Base-by-base conservation (phyloP, 1,140 invertebrate genomes). In the Heliconius hewitsoni region DNA sequence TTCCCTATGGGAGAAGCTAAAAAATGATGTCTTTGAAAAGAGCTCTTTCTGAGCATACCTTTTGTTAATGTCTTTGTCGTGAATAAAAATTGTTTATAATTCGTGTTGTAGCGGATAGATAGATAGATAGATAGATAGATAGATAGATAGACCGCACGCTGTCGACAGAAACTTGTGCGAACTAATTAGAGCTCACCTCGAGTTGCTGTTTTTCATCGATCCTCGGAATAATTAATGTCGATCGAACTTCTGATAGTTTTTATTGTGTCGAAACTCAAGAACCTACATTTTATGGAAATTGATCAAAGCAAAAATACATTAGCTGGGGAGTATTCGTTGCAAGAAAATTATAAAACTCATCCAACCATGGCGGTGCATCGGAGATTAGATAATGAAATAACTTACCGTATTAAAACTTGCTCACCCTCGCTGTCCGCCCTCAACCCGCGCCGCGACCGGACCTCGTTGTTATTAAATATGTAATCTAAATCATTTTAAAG, bases 151-250 rank as follows among this genome's bases (percentile, higher is more conserved):
- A 46, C 42, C 42, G 70, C 37, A 5, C 70, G 70, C 70, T 60
- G 70, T 71, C 70, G 37, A 18, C 16, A 19, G n/a, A 39, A 72
- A 72, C 34, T 72, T 72, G 71, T 72, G 5, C 52, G 42, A 80
- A 80, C 79, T 80, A 80, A 80, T 80, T 80, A 80, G 73, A 46
- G 79, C 23, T 72, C 72, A 52, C 74, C 79, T 39, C 42, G 57
- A 80, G 66, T 72, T 80, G 71, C n/a, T 46, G 66, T 75, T 79
- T 79, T 75, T 75, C 78, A 79, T 75, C 60, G 73, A 79, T 50
- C 60, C 75, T 37, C 30, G 23, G 46, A 71, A 77, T 77, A 77
- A 77, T 77, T 71, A 77, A 77, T 77, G 50, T 30, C 70, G 19
- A 70, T 71, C 70, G 76, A 50, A 55, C 27, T 71, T 55, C 66